A percentile compares a stretch with the other conserved stretches of the same genome.
These are phyloP conservation scores for Eupithecia dodoneata DNA, from an alignment of 2,888 invertebrate species.

Conservation along the genomic window DNA sequence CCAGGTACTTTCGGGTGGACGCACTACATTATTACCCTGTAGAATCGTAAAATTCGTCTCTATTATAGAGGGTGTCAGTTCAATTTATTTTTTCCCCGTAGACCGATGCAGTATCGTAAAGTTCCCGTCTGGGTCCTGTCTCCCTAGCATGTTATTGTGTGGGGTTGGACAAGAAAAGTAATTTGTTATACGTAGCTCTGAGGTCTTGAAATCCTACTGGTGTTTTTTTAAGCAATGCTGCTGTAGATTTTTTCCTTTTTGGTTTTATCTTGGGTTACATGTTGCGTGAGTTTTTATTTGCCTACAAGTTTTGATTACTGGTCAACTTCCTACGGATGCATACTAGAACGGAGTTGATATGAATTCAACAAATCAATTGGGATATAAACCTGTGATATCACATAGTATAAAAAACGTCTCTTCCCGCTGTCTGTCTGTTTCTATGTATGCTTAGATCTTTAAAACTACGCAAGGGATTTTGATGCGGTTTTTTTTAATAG, in stretches of 20 bases:
- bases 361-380: not conserved
- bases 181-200: conserved; percentile 29
- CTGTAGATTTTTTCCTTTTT: not conserved
- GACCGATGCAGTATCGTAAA: conserved; percentile 81
- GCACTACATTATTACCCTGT: conserved; percentile 38
- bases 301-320: too few species aligned
- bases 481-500: too few species aligned
- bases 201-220: conserved; percentile 36
- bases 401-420: not conserved
- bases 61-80: conserved; percentile 72
- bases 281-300: not conserved
- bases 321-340: too few species aligned
- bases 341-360: not conserved
- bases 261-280: not conserved
- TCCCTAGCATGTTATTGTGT: conserved; percentile 58
- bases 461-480: too few species aligned
- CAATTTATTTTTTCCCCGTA: conserved; percentile 83
- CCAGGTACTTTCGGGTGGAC: conserved; percentile 24
- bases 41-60: conserved; percentile 65
- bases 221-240: not conserved
- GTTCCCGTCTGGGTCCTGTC: conserved; percentile 73
- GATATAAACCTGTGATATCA: not conserved
- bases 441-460: too few species aligned
- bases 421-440: too few species aligned
- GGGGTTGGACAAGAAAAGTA: conserved; percentile 34